These are phyloP conservation scores for Agonopterix alstromeriana DNA, from an alignment of 2,888 invertebrate species.

Conservation along the genomic window DNA sequence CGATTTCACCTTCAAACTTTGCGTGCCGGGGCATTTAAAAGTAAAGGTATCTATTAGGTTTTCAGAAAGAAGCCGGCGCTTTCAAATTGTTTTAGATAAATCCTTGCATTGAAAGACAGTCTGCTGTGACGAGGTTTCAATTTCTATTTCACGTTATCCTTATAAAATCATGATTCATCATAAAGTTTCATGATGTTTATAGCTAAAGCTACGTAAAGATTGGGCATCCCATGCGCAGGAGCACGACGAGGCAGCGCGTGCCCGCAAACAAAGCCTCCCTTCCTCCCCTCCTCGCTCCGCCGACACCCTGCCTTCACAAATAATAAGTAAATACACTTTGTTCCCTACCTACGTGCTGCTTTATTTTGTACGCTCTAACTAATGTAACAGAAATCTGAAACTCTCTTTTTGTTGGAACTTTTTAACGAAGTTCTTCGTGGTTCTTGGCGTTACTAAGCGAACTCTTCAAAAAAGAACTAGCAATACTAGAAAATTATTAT, in stretches of 20 bases:
- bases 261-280: slow-evolving; percentile 48
- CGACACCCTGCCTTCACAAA: slow-evolving; percentile 27
- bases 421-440: background rate
- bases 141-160: background rate
- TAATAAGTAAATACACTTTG: slow-evolving; percentile 55
- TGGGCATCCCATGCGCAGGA: slow-evolving; percentile 30
- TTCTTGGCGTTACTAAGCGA: too few relatives aligned
- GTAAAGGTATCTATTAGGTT: too few relatives aligned
- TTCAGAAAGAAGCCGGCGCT: too few relatives aligned
- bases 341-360: slow-evolving; percentile 31
- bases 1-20: too few relatives aligned
- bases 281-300: slow-evolving; percentile 11
- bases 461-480: too few relatives aligned
- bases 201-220: slow-evolving; percentile 31
- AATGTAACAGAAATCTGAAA: slow-evolving; percentile 35
- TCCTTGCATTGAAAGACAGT: too few relatives aligned
- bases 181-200: background rate
- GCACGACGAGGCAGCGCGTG: slow-evolving; percentile 46
- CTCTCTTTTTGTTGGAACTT: slow-evolving; percentile 5
- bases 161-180: background rate
- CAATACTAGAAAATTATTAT: too few relatives aligned
- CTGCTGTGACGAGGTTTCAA: too few relatives aligned
- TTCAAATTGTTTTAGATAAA: too few relatives aligned
- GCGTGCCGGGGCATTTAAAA: too few relatives aligned
- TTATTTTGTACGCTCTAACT: slow-evolving; percentile 41